Evolutionary conservation across 2,113 vertebrate species (phyloP).

Genomic region (Platycercus adscitus): DNA sequence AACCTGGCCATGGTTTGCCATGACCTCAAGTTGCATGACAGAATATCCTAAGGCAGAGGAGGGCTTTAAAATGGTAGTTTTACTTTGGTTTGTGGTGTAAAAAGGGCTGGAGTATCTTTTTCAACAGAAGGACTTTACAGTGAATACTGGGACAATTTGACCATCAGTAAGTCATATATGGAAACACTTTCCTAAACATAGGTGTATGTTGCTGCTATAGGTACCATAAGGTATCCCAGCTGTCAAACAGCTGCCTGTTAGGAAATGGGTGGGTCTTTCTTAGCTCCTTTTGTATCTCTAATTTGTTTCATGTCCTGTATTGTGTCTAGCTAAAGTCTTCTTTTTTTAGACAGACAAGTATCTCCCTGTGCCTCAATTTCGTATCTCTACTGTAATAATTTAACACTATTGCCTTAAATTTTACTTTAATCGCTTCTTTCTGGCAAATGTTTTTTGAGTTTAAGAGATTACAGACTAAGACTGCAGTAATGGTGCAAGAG

Average conservation of each 20-base stretch:
- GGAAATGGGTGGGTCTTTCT: not conserved
- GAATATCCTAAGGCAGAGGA: not conserved
- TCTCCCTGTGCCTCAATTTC: not conserved
- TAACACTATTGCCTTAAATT: not conserved
- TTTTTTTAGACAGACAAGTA: not conserved
- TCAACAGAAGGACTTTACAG: not conserved
- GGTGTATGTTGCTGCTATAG: not conserved
- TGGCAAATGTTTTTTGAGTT: not conserved
- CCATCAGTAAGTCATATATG: rapidly evolving
- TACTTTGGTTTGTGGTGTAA: not conserved
- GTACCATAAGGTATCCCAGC: not conserved
- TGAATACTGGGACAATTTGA: not conserved
- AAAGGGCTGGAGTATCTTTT: not conserved
- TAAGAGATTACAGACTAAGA: not conserved
- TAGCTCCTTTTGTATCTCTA: not conserved
- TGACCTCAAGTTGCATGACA: not conserved
- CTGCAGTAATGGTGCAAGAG: not conserved
- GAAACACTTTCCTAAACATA: not conserved
- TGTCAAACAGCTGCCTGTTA: not conserved
- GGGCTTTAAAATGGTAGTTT: not conserved
- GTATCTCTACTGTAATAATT: not conserved
- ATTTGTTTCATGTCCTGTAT: not conserved
- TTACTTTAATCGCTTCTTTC: not conserved
- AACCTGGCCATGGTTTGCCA: not conserved
- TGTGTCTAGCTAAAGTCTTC: not conserved